Percentiles rank a stretch among this genome's conserved stretches.
Conservation (phyloP, 2,888 invertebrate genomes). For the Meganola albula region DNA sequence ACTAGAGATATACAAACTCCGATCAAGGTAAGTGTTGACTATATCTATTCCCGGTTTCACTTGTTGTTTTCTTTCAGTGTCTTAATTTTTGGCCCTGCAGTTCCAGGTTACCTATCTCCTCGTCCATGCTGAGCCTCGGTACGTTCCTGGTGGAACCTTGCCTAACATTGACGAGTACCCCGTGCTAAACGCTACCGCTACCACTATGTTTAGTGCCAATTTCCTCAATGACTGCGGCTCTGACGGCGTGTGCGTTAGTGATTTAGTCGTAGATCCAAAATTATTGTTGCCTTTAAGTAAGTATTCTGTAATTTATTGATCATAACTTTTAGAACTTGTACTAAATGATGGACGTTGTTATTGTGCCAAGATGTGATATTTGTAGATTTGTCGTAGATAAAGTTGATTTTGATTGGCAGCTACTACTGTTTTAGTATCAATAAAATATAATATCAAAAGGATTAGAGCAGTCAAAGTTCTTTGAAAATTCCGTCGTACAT, state of each 20-base stretch:
- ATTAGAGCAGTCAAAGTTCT: too few species aligned
- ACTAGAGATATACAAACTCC: conserved; percentile 93
- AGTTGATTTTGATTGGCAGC: too few species aligned
- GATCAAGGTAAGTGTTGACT: conserved; percentile 81
- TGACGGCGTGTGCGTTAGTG: conserved; percentile 92
- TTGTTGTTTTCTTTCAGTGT: neutral
- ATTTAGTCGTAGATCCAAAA: conserved; percentile 82
- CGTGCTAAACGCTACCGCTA: conserved; percentile 92
- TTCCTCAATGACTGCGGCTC: conserved; percentile 95
- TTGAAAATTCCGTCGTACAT: too few species aligned
- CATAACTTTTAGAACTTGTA: too few species aligned
- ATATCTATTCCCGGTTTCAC: too few species aligned
- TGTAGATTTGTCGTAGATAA: too few species aligned
- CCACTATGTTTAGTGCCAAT: conserved; percentile 87
- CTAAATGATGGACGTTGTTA: too few species aligned
- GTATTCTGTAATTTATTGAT: too few species aligned
- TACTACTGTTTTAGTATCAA: too few species aligned
- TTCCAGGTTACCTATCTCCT: conserved; percentile 91
- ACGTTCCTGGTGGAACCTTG: conserved; percentile 71
- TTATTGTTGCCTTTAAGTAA: conserved; percentile 78
- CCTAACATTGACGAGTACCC: conserved; percentile 88
- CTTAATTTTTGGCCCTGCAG: conserved; percentile 39
- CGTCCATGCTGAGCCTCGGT: conserved; percentile 81
- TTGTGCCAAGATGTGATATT: too few species aligned
- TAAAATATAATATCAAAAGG: too few species aligned